Evolutionary conservation across 2,113 vertebrate genomes (phyloP).

Genomic region (Actenoides lindsayi): DNA sequence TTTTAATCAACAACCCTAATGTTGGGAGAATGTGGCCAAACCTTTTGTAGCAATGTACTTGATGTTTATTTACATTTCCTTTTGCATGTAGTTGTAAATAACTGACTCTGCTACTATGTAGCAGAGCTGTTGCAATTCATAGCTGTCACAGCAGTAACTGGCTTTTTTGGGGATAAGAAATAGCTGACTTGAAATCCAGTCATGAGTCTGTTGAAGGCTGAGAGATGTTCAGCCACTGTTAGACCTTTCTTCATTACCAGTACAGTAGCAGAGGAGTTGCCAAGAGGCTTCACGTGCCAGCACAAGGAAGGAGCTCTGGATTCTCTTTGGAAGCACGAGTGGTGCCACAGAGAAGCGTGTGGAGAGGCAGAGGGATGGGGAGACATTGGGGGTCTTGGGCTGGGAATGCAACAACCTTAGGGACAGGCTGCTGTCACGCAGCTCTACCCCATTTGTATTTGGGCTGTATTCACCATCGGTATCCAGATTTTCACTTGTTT

Average conservation of each 20-base stretch:
- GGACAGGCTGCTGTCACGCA: neutral
- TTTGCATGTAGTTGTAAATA: neutral
- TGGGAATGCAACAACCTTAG: neutral
- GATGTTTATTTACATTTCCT: neutral
- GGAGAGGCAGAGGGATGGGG: neutral
- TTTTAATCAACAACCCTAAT: neutral
- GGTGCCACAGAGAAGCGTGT: neutral
- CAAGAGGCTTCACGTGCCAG: neutral
- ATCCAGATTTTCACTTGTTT: neutral
- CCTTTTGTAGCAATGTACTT: neutral
- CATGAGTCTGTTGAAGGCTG: neutral
- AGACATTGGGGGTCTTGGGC: neutral
- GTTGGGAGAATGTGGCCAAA: neutral
- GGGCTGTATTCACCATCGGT: neutral
- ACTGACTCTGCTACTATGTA: neutral
- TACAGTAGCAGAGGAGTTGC: neutral
- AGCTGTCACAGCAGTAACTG: neutral
- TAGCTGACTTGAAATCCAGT: neutral
- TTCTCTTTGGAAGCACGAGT: neutral
- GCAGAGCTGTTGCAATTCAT: neutral
- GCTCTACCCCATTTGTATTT: fast-evolving
- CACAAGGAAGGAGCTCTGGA: neutral
- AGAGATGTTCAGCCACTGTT: neutral
- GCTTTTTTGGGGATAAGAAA: neutral
- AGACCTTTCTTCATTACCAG: neutral